A percentile compares a stretch with the other conserved stretches of the same genome.
Evolutionary conservation across 2,113 vertebrate species (phyloP).

Genomic region (cat (Felis catus)): F.catus_Fca126_mat1.0 CM031414.1:1809501-1810000

Average conservation of each 20-base stretch:
- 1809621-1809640: not conserved
- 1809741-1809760: not conserved
- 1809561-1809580: rapidly evolving
- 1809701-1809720: rapidly evolving
- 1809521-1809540: not conserved
- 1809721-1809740: rapidly evolving
- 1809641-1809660: rapidly evolving
- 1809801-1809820: too few relatives aligned
- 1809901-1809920: too few relatives aligned
- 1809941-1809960: too few relatives aligned
- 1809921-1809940: too few relatives aligned
- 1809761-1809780: not conserved
- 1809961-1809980: too few relatives aligned
- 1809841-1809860: too few relatives aligned
- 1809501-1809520: rapidly evolving
- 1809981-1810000: not conserved
- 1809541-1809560: not conserved
- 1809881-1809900: too few relatives aligned
- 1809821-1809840: too few relatives aligned
- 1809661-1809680: rapidly evolving
- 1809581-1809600: too few relatives aligned
- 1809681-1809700: rapidly evolving
- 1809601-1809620: rapidly evolving
- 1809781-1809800: too few relatives aligned
- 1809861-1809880: too few relatives aligned